Percentiles rank a stretch among this genome's conserved stretches.
Evolutionary conservation across 2,888 invertebrate genomes (phyloP).

Genomic region (Philonicus albiceps): DNA sequence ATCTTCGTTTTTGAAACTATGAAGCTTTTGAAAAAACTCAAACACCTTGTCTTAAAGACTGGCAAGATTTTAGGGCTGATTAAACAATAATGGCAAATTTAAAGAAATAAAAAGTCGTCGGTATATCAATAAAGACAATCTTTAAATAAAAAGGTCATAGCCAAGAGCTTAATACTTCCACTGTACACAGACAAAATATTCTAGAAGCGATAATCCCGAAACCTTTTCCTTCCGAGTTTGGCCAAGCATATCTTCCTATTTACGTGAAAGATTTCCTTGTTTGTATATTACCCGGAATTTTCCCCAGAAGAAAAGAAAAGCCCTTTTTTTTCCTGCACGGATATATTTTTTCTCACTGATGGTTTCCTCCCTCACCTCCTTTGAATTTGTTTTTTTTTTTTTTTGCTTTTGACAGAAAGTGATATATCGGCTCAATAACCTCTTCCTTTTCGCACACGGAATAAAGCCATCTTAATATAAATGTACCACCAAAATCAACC

Average conservation of each 20-base stretch:
- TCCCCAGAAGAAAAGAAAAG: neutral
- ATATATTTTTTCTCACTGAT: neutral
- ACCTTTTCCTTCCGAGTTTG: constrained; percentile 28
- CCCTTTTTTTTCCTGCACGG: neutral
- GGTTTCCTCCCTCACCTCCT: neutral
- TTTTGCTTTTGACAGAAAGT: constrained; percentile 36
- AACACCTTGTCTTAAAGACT: neutral
- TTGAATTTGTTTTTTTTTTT: too few species aligned
- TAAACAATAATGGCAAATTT: neutral
- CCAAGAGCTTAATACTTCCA: constrained; percentile 11
- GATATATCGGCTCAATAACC: constrained; percentile 40
- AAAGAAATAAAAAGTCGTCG: neutral
- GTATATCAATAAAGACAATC: neutral
- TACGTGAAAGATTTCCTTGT: constrained; percentile 34
- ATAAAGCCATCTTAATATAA: constrained; percentile 35
- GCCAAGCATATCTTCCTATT: constrained; percentile 17
- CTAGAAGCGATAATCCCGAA: constrained; percentile 17
- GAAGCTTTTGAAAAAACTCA: too few species aligned
- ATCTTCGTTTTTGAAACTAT: too few species aligned
- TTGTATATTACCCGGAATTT: constrained; percentile 6
- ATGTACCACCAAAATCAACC: constrained; percentile 10
- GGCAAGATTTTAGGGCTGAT: neutral
- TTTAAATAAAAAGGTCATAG: constrained; percentile 15
- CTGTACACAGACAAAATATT: neutral
- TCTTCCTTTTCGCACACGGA: constrained; percentile 8